Conservation (phyloP, 2,888 invertebrate genomes). For the Diaprepes abbreviatus region DNA sequence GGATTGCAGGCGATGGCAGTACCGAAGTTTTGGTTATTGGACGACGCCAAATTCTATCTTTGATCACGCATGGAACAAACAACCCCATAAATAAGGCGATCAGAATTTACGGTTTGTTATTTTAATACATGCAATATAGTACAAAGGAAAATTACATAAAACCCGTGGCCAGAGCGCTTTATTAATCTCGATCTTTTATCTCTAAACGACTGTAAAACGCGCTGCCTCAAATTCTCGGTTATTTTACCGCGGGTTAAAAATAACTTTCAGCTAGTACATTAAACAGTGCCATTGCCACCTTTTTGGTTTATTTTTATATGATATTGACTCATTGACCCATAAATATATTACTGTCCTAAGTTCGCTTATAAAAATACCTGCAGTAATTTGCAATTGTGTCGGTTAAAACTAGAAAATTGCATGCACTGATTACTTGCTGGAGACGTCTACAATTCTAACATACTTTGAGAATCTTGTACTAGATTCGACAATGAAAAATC, state of each 20-base stretch:
- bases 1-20: background rate
- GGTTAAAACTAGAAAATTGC: background rate
- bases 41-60: slow-evolving; percentile 10
- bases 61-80: slow-evolving; percentile 15
- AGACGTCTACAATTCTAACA: background rate
- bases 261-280: slow-evolving; percentile 45
- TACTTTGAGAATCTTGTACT: background rate
- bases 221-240: slow-evolving; percentile 22
- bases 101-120: slow-evolving; percentile 32
- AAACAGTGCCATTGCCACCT: slow-evolving; percentile 49
- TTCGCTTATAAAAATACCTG: slow-evolving; percentile 17
- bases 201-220: slow-evolving; percentile 36
- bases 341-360: slow-evolving; percentile 36
- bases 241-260: slow-evolving; percentile 35
- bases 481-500: background rate
- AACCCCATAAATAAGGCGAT: slow-evolving; percentile 22
- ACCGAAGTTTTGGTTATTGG: background rate
- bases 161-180: slow-evolving; percentile 10
- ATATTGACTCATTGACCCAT: slow-evolving; percentile 48
- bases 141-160: slow-evolving; percentile 30
- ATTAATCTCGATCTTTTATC: slow-evolving; percentile 28
- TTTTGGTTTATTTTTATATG: slow-evolving; percentile 41
- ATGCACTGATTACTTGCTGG: slow-evolving; percentile 9
- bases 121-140: slow-evolving; percentile 7
- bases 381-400: slow-evolving; percentile 13